Evolutionary conservation across 1,140 invertebrate genomes (phyloP), one percentile per base, ranked within the genome.

Genomic region (Camponotus vicinus): DNA sequence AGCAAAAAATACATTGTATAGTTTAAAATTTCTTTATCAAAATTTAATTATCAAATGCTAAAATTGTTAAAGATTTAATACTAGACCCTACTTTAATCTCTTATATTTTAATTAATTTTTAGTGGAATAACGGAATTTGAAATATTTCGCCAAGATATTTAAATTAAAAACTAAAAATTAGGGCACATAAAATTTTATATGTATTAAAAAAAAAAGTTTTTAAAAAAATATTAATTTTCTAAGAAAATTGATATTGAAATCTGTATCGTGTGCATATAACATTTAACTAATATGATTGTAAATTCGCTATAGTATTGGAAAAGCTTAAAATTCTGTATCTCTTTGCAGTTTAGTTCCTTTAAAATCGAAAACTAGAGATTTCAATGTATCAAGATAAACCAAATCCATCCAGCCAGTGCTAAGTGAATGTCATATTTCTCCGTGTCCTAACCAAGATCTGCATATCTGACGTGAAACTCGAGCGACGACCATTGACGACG

Each of bases 401-500:
- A 18, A 73, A 59, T 80, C 13, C 40, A 15, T 18, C 21, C 11
- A 49, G 42, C 2, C n/a, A 37, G 11, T 18, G 27, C 13, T 45
- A 42, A 21, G 18, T 34, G 15, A 21, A 15, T n/a, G 15, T 76
- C 42, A 32, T 57, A 5, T 45, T 83, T 75, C 70, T 83, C 78
- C 70, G n/a, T 34, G 40, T n/a, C 15, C 49, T 52, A 52, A 34
- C 3, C 18, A 52, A 34, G 40, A 61, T 75, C 11, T 21, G 55
- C 69, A 49, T 80, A 75, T 83, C 67, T 27, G 69, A 63, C 69
- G 55, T 75, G 69, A 75, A 61, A 83, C 79, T 73, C 55, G 15
- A 15, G 21, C 79, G 79, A 49, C 61, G 69, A 83, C 34, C 75
- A 83, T 75, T 75, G 79, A 83, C 69, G 79, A 83, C 59, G 69